A percentile compares a stretch with the other conserved stretches of the same genome.
These are phyloP conservation scores for Leptobrachium ailaonicum DNA, from an alignment of 2,113 vertebrate species.

Conservation along the genomic window DNA sequence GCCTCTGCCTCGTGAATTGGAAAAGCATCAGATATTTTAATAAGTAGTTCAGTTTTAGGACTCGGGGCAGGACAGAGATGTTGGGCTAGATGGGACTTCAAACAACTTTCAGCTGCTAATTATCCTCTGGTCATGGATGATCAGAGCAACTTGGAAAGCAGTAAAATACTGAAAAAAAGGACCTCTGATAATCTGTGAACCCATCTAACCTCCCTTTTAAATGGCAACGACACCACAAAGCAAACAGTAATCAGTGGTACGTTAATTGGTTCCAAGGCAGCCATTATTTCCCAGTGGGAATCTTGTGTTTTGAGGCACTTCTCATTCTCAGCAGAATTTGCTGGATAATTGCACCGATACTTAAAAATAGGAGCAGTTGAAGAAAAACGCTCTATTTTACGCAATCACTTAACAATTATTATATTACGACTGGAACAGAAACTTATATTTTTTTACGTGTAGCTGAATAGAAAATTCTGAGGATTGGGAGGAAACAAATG, in stretches of 20 bases:
- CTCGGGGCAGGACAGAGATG: background rate
- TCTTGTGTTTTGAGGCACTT: no score
- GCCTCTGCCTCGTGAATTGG: no score
- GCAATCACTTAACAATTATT: no score
- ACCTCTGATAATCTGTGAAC: constrained; percentile 7
- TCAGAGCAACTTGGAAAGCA: constrained; percentile 9
- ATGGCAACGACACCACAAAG: constrained; percentile 6
- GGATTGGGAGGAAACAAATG: no score
- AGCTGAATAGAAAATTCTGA: no score
- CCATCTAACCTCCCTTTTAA: constrained; percentile 11
- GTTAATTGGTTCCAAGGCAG: constrained; percentile 27
- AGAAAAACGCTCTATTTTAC: no score
- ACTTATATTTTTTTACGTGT: no score
- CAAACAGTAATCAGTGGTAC: constrained; percentile 13
- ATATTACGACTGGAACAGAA: no score
- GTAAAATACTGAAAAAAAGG: background rate
- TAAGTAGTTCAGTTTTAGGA: background rate
- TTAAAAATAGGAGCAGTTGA: no score
- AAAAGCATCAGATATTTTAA: no score
- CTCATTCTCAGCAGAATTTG: no score
- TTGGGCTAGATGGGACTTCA: constrained; percentile 10
- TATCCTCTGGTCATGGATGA: constrained; percentile 24
- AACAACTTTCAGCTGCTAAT: constrained; percentile 37
- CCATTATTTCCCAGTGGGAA: background rate
- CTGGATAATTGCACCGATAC: no score